Evolutionary conservation across 1,140 invertebrate genomes (phyloP).

Genomic region (Aphis gossypii): DNA sequence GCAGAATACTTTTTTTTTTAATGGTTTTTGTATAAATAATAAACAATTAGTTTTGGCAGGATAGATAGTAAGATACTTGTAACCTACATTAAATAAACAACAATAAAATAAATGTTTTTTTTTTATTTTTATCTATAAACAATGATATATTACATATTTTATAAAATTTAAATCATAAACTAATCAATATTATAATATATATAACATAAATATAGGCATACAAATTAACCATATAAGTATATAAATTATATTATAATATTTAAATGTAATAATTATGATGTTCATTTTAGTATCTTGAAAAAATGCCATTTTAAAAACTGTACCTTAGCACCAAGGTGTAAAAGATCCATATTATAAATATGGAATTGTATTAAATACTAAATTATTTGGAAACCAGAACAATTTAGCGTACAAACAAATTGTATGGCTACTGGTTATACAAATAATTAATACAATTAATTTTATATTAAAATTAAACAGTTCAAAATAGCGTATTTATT

Average conservation of each 20-base stretch:
- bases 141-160: slow-evolving; percentile 17
- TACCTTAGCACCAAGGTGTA: background rate
- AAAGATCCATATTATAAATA: background rate
- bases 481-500: background rate
- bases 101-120: background rate
- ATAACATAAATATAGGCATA: background rate
- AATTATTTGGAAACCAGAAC: background rate
- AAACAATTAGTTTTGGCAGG: background rate
- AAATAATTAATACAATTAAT: background rate
- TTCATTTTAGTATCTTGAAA: background rate
- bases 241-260: background rate
- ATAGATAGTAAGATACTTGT: background rate
- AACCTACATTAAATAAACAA: background rate
- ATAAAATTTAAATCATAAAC: background rate
- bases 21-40: background rate
- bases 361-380: background rate
- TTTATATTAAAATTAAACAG: background rate
- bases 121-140: background rate
- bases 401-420: background rate
- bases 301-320: background rate
- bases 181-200: background rate
- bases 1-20: background rate
- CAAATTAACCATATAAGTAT: background rate
- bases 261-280: background rate
- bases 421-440: background rate